These are phyloP conservation scores for Bombylius major DNA, from an alignment of 2,888 invertebrate species.

Conservation along the genomic window DNA sequence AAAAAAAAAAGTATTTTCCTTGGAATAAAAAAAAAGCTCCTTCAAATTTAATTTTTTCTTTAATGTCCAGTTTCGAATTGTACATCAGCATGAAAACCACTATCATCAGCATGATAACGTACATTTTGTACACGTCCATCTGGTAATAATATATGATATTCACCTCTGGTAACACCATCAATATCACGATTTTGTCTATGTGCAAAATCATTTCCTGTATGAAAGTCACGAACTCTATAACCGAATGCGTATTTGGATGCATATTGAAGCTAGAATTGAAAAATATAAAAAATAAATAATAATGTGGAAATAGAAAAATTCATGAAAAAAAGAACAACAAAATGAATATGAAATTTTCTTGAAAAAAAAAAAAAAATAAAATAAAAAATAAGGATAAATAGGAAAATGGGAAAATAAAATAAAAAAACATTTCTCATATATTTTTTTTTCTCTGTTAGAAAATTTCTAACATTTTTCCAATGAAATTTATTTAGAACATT, in stretches of 20 bases:
- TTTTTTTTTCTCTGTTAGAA: too few species aligned
- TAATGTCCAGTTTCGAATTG: neutral
- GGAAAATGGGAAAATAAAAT: too few species aligned
- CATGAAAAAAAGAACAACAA: neutral
- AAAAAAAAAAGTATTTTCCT: too few species aligned
- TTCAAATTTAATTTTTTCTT: neutral
- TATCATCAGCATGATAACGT: slow-evolving; percentile 60
- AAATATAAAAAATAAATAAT: slow-evolving; percentile 1
- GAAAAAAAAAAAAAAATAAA: neutral
- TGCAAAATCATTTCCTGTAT: slow-evolving; percentile 62
- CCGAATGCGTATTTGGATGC: slow-evolving; percentile 53
- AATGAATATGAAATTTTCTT: neutral
- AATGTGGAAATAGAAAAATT: neutral
- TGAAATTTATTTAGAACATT: too few species aligned
- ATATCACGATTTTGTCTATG: slow-evolving; percentile 57
- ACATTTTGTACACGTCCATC: slow-evolving; percentile 70
- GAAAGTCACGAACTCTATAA: slow-evolving; percentile 57
- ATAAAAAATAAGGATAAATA: neutral
- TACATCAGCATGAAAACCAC: slow-evolving; percentile 66
- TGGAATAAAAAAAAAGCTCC: too few species aligned
- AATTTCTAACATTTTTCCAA: too few species aligned
- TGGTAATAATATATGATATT: slow-evolving; percentile 64
- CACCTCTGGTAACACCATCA: slow-evolving; percentile 54
- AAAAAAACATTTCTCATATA: too few species aligned
- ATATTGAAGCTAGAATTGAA: slow-evolving; percentile 42